phyloP scores from a whole-genome alignment of 2,113 vertebrate genomes.

The Recurvirostra avosetta region DNA sequence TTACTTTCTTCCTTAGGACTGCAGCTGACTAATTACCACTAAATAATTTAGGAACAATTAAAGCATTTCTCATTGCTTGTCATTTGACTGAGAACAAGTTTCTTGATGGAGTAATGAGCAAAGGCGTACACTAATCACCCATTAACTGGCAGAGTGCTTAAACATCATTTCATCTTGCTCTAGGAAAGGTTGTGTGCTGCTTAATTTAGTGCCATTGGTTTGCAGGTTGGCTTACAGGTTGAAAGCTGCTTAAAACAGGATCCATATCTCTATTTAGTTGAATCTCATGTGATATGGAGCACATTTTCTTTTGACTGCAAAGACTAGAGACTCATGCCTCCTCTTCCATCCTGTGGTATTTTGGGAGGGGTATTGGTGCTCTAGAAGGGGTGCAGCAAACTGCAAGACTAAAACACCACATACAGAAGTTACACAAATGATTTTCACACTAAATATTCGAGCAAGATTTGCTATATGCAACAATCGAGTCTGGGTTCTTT shows the following conservation, averaged over 20 bases:
- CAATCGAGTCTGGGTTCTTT: neutral
- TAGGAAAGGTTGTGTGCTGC: neutral
- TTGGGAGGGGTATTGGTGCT: neutral
- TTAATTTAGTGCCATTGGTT: neutral
- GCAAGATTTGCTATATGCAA: neutral
- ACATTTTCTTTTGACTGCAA: neutral
- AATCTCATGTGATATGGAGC: fast-evolving
- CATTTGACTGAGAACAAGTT: conserved; percentile 18
- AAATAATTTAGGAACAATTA: conserved; percentile 46
- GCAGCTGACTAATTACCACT: conserved; percentile 1
- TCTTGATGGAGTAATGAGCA: conserved; percentile 21
- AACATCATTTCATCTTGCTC: conserved; percentile 16
- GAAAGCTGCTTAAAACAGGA: neutral
- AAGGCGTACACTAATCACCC: neutral
- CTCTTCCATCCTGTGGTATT: neutral
- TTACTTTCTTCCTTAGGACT: neutral
- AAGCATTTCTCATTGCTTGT: conserved; percentile 5
- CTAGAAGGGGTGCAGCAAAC: neutral
- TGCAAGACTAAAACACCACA: neutral
- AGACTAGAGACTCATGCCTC: neutral
- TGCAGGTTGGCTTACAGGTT: neutral
- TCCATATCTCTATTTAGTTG: neutral
- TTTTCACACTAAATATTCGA: neutral
- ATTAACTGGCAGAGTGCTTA: conserved; percentile 5
- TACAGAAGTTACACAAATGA: neutral